Evolutionary conservation across 92 coral and sea anemone genomes (phyloP), one percentile per base, ranked within the genome.

Genomic region (Anthopleura xanthogrammica): DNA sequence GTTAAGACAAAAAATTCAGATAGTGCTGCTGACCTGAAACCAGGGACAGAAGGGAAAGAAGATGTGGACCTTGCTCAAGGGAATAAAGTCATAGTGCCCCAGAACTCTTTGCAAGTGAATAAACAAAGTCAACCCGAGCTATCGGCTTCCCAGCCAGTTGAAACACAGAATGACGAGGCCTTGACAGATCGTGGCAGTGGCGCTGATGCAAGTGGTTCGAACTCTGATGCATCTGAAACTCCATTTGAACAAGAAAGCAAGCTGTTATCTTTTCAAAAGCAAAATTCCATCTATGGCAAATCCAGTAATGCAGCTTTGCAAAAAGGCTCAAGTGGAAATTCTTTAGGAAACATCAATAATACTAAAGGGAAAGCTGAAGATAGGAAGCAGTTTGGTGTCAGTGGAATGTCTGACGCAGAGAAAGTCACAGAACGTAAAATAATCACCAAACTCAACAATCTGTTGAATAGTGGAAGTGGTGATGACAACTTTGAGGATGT

Each of bases 401-500:
- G 74, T 68, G 74, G 74, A 29, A 62, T 62, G 42, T 9, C 42
- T 11, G 74, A 68, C 10, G 39, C 70, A 68, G 74, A 68, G 2
- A 68, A 68, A 12, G 42, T 5, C 40, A 29, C 74, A 29, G 74
- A 68, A 36, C 9, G 74, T 29, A 68, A 68, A 36, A 68, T 68
- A 24, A 68, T 68, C 14, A 29, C 5, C 41, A 68, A 68, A 29
- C 74, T 68, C 8, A 68, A 68, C 74, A 24, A 23, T 68, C 29
- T 68, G 29, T 36, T 68, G 17, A 68, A 68, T 22, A 68, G 74
- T 29, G 74, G 74, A 29, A 68, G 74, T 42, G 74, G 74, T 12
- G 74, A 68, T 36, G 74, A 68, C 36, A 68, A 68, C 42, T 68
- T 68, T 68, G 74, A 68, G 12, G 42, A 68, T 68, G 74, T 68